Evolutionary conservation across 1,140 invertebrate species (phyloP).

Genomic region (Harlomillsia oculata): DNA sequence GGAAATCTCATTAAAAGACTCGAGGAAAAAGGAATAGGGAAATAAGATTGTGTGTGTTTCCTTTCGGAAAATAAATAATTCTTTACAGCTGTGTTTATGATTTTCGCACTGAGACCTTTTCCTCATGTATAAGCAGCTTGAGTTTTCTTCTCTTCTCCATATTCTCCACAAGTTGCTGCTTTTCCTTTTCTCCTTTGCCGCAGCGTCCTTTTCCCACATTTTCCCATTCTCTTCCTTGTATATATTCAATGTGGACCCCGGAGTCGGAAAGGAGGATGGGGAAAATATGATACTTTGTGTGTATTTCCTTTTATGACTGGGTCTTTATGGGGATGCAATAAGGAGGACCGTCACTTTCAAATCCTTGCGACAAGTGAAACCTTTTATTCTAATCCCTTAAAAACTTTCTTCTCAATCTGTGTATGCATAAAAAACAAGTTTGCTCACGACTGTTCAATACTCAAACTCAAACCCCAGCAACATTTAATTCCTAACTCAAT

Average conservation of each 20-base stretch:
- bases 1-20: slow-evolving; percentile 33
- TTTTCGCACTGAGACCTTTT: slow-evolving; percentile 10
- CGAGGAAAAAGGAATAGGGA: slow-evolving; percentile 16
- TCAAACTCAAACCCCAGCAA: neutral
- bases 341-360: neutral
- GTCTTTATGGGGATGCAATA: neutral
- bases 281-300: too few species aligned
- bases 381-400: slow-evolving; percentile 34
- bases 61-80: slow-evolving; percentile 34
- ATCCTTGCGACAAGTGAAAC: slow-evolving; percentile 30
- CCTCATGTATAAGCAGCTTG: neutral
- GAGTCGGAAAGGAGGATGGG: too few species aligned
- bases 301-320: neutral
- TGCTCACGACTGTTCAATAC: neutral
- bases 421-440: neutral
- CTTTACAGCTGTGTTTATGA: slow-evolving; percentile 34
- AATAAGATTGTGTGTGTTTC: slow-evolving; percentile 19
- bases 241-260: slow-evolving; percentile 6
- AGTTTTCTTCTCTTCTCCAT: neutral
- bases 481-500: neutral
- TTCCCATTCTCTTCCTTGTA: too few species aligned
- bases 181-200: neutral
- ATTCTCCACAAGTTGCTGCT: neutral
- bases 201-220: neutral
- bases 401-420: slow-evolving; percentile 16